These are phyloP conservation scores for Nannoperca australis DNA, from an alignment of 2,797 vertebrate species.

Conservation along the genomic window DNA sequence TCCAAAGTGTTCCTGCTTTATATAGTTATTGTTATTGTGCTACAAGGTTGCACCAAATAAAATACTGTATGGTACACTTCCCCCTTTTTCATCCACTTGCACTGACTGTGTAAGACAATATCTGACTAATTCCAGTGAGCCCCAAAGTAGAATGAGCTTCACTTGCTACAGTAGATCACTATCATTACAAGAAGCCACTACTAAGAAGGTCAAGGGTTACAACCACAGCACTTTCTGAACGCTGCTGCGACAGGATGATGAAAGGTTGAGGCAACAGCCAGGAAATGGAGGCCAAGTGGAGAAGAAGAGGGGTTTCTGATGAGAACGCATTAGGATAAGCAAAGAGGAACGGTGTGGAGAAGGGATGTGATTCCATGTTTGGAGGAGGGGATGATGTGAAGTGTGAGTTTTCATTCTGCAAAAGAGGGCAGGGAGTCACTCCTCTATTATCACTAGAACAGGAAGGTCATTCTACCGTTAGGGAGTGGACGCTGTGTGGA, in stretches of 20 bases:
- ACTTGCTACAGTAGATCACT: constrained; percentile 18
- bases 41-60: neutral
- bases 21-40: constrained; percentile 7
- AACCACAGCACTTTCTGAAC: neutral
- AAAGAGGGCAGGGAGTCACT: constrained; percentile 19
- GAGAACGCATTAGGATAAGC: constrained; percentile 18
- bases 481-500: constrained; percentile 29
- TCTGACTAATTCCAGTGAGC: constrained; percentile 25
- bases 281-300: constrained; percentile 9
- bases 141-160: constrained; percentile 24
- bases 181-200: constrained; percentile 44
- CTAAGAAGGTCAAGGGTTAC: constrained; percentile 48
- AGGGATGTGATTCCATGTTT: constrained; percentile 2
- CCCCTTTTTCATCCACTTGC: constrained; percentile 34
- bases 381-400: neutral
- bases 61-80: constrained; percentile 7
- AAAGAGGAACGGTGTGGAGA: constrained; percentile 4
- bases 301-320: constrained; percentile 6
- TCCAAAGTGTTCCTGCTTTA: constrained; percentile 31
- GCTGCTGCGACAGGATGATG: constrained; percentile 24
- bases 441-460: constrained; percentile 27
- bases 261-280: constrained; percentile 19
- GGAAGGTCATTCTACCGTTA: constrained; percentile 47
- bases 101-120: constrained; percentile 31
- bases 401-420: constrained; percentile 19